phyloP scores from a whole-genome alignment of 1,140 invertebrate genomes.

The Mactra quadrangularis region DNA sequence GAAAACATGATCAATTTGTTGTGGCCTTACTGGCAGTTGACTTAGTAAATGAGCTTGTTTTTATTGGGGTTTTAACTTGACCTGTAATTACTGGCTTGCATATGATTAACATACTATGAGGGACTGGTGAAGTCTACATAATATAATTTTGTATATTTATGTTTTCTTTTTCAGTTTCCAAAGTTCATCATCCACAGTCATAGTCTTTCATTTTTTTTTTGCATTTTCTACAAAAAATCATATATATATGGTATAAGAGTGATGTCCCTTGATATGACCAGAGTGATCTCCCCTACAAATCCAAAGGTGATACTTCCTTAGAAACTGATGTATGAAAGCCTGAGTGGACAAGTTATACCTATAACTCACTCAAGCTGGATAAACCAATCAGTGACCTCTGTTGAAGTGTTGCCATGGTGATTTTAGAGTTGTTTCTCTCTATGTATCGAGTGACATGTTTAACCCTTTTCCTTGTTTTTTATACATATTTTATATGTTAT shows the following conservation, averaged over 20 bases:
- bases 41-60: too few species aligned
- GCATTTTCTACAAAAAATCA: too few species aligned
- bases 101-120: too few species aligned
- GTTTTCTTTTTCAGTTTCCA: conserved; percentile 19
- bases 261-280: conserved; percentile 24
- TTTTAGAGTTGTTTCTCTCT: conserved; percentile 12
- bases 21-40: too few species aligned
- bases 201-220: too few species aligned
- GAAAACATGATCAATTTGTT: too few species aligned
- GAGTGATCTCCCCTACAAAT: conserved; percentile 29
- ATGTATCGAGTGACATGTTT: background rate
- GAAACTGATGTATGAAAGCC: conserved; percentile 27
- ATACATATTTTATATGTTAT: too few species aligned
- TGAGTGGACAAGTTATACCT: background rate
- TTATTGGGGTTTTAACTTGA: too few species aligned
- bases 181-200: conserved; percentile 14
- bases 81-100: too few species aligned
- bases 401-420: background rate
- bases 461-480: background rate
- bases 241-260: too few species aligned
- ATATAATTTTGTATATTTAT: background rate
- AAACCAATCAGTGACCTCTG: conserved; percentile 7
- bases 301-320: conserved; percentile 6
- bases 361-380: conserved; percentile 17
- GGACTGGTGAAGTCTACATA: too few species aligned